A percentile compares a stretch with the other conserved stretches of the same genome.
Evolutionary conservation across 1,140 invertebrate genomes (phyloP).

Genomic region (Drosophila azteca): DNA sequence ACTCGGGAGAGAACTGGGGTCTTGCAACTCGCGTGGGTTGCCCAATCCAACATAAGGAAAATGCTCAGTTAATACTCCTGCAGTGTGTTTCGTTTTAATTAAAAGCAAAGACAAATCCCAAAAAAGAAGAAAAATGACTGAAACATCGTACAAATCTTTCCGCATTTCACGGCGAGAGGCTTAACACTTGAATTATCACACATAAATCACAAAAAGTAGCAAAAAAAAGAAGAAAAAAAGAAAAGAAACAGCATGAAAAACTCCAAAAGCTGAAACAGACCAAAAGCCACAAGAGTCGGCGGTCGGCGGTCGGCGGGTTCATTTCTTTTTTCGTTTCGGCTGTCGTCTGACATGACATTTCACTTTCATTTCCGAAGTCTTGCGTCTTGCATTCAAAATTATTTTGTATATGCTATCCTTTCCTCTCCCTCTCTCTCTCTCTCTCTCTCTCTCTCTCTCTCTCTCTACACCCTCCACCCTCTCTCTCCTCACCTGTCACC

Average conservation of each 20-base stretch:
- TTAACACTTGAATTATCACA: conserved; percentile 63
- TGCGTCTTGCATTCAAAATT: conserved; percentile 73
- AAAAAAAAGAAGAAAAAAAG: conserved; percentile 7
- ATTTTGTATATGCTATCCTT: conserved; percentile 38
- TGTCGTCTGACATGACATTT: conserved; percentile 74
- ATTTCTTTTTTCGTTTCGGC: conserved; percentile 52
- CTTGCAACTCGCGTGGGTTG: conserved; percentile 33
- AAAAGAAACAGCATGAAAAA: conserved; percentile 9
- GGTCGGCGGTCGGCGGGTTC: conserved; percentile 30
- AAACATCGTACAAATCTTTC: conserved; percentile 61
- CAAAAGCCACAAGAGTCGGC: conserved; percentile 31
- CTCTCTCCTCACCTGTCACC: neutral
- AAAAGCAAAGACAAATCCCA: conserved; percentile 54
- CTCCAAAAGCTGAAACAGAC: conserved; percentile 27
- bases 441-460: neutral
- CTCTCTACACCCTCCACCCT: neutral
- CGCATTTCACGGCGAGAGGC: conserved; percentile 54
- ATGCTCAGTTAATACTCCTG: conserved; percentile 9
- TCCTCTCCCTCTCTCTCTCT: neutral
- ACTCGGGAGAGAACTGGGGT: conserved; percentile 38
- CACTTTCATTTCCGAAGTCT: conserved; percentile 80
- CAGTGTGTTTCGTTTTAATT: conserved; percentile 60
- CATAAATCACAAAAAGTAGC: conserved; percentile 63
- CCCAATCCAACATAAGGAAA: conserved; percentile 21
- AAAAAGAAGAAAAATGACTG: conserved; percentile 8